Percentiles rank a stretch among this genome's conserved stretches.
Evolutionary conservation across 2,888 invertebrate species (phyloP).

Genomic region (Junonia oenone): DNA sequence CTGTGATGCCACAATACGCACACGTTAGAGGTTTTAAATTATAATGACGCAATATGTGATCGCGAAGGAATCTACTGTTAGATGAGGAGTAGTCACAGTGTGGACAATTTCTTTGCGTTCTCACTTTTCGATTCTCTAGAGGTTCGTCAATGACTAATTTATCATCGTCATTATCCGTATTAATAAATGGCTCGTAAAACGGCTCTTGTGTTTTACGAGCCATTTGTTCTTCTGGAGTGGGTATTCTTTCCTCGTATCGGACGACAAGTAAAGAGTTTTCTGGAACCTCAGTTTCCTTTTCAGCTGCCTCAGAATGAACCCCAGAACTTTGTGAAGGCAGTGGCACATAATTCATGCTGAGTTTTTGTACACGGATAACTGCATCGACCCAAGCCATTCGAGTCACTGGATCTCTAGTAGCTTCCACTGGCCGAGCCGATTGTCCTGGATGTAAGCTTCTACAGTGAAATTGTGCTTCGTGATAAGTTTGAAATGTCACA

Average conservation of each 20-base stretch:
- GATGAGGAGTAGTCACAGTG: constrained; percentile 44
- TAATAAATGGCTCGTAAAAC: too few relatives aligned
- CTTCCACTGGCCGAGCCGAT: constrained; percentile 47
- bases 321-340: not conserved
- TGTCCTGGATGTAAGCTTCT: constrained; percentile 42
- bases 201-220: constrained; percentile 25
- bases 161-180: constrained; percentile 43
- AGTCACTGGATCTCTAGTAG: constrained; percentile 42
- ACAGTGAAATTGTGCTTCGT: constrained; percentile 66
- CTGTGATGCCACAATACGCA: constrained; percentile 50
- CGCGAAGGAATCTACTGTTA: constrained; percentile 39
- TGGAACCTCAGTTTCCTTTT: not conserved
- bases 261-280: constrained; percentile 61
- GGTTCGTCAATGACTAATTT: constrained; percentile 47
- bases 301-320: not conserved
- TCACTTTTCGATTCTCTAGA: constrained; percentile 23
- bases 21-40: constrained; percentile 64
- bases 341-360: constrained; percentile 30
- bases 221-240: constrained; percentile 42
- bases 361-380: constrained; percentile 45
- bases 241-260: constrained; percentile 52
- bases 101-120: constrained; percentile 38
- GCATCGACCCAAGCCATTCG: constrained; percentile 52
- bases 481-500: constrained; percentile 53
- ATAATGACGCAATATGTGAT: constrained; percentile 70